phyloP scores from a whole-genome alignment of 2,113 vertebrate genomes.

The Pleuronectes platessa region DNA sequence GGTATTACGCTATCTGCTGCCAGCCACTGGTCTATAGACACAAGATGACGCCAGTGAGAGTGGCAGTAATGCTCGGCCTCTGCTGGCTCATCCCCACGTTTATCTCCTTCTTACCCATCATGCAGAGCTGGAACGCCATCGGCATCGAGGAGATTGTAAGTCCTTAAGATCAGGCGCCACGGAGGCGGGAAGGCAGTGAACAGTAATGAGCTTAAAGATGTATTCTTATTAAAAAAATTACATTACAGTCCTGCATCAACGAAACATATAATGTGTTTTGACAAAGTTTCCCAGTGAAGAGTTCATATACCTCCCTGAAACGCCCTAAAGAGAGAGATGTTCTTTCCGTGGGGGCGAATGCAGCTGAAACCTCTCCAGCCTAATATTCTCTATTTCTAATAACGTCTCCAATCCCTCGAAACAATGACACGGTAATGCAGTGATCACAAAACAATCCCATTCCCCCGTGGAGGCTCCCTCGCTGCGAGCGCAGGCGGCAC shows the following conservation, averaged over 20 bases:
- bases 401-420: slow-evolving; percentile 59
- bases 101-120: slow-evolving; percentile 87
- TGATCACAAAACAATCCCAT: slow-evolving; percentile 62
- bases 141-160: slow-evolving; percentile 85
- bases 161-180: slow-evolving; percentile 30
- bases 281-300: slow-evolving; percentile 16
- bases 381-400: slow-evolving; percentile 65
- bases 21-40: slow-evolving; percentile 86
- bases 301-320: slow-evolving; percentile 19
- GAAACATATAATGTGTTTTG: neutral
- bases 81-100: slow-evolving; percentile 85
- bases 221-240: neutral
- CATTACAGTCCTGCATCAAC: slow-evolving; percentile 6
- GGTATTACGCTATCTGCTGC: slow-evolving; percentile 87
- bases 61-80: slow-evolving; percentile 83
- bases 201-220: slow-evolving; percentile 1
- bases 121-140: slow-evolving; percentile 86
- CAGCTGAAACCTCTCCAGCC: slow-evolving; percentile 38
- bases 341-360: slow-evolving; percentile 34
- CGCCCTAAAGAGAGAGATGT: slow-evolving; percentile 42
- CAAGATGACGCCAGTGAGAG: slow-evolving; percentile 84
- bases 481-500: slow-evolving; percentile 51
- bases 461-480: slow-evolving; percentile 48
- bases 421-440: slow-evolving; percentile 59
- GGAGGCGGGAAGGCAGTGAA: neutral